Evolutionary conservation across 2,797 vertebrate genomes (phyloP).

Genomic region (Hypotaenidia okinawae): DNA sequence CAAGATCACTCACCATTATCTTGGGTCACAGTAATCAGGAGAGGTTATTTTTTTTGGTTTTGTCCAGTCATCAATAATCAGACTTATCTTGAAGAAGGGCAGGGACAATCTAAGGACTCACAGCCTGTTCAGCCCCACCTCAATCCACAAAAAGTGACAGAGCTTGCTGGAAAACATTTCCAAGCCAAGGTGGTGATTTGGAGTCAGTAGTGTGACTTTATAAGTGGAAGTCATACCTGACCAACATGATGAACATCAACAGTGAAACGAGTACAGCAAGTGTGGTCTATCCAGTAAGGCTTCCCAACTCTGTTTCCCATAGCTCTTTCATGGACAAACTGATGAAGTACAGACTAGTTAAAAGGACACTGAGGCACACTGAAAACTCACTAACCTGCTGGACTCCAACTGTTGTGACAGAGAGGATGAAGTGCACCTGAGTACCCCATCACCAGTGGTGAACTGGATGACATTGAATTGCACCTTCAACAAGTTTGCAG

Average conservation of each 20-base stretch:
- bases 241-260: not conserved
- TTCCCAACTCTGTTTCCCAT: not conserved
- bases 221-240: not conserved
- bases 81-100: not conserved
- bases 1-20: not conserved
- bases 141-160: not conserved
- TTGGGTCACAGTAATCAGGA: not conserved
- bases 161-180: not conserved
- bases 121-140: not conserved
- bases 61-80: not conserved
- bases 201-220: not conserved
- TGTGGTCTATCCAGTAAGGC: not conserved
- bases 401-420: not conserved
- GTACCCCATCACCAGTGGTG: not conserved
- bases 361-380: not conserved
- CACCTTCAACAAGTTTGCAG: not conserved
- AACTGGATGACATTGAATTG: not conserved
- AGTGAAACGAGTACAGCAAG: not conserved
- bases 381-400: not conserved
- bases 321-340: not conserved
- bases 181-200: not conserved
- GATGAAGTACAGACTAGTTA: not conserved
- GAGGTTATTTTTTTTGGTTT: not conserved
- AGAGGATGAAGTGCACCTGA: not conserved
- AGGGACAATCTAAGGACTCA: not conserved